Evolutionary conservation across 1,140 invertebrate genomes (phyloP), one percentile per base, ranked within the genome.

Genomic region (Holcopasites calliopsidis): DNA sequence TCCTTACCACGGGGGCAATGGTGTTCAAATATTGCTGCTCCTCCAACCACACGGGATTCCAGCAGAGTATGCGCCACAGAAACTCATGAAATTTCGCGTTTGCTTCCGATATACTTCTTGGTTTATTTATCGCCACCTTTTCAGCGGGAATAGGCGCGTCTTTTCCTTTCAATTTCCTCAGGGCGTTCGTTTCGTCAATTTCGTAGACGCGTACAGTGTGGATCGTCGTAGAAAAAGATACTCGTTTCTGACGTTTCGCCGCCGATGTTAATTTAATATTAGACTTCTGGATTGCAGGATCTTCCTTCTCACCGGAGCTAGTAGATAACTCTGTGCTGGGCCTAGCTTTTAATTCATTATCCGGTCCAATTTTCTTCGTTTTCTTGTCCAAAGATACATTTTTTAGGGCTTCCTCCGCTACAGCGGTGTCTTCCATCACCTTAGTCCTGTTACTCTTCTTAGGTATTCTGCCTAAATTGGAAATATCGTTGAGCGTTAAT

Each of bases 1-100:
- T 3, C 0, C 65, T 40, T 3, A 88, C 77, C 35, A 90, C 80
- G 8, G 87, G 88, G 2, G 88, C 78, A 4, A 54, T 33, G 0
- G 1, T 26, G 10, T 83, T 81, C 0, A 87, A 33, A 26, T 57
- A 44, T 28, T 77, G 61, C 40, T 90, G 88, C 42, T 89, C 87
- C 28, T 88, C 77, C 3, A 90, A 50, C 88, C 88, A 90, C 0
- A 82, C 40, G 10, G 88, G 88, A 70, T 86, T 86, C 88, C 88
- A 90, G 4, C 16, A 11, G 35, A 90, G 87, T 23, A 90, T 76
- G 3, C 76, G 62, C 7, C 70, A 40, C 7, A 90, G 47, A 73
- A 88, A 89, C 55, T 88, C 77, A 10, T 90, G 83, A 7, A 82
- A 44, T 74, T 78, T 88, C 4, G 83, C 62, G 44, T 76, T 60